Evolutionary conservation across 2,113 vertebrate genomes (phyloP).

Genomic region (Larimichthys crocea): DNA sequence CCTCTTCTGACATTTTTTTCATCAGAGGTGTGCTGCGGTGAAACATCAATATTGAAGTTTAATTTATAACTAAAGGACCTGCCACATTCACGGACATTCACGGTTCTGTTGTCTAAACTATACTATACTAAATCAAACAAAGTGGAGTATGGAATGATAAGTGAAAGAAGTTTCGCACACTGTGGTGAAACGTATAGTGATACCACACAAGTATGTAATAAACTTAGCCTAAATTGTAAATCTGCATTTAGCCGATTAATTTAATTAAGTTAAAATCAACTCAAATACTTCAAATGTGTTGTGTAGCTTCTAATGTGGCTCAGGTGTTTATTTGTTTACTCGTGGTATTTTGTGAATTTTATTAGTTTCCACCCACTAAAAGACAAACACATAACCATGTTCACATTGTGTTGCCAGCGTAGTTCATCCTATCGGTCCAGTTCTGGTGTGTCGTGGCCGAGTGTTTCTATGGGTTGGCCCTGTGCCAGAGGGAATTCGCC

Average conservation of each 20-base stretch:
- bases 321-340: not conserved
- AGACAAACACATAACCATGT: not conserved
- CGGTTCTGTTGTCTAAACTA: not conserved
- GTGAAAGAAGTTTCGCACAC: not conserved
- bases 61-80: not conserved
- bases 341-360: not conserved
- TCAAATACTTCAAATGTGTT: not conserved
- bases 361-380: not conserved
- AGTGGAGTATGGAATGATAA: not conserved
- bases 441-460: conserved; percentile 2
- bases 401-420: not conserved
- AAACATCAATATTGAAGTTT: not conserved
- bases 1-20: not conserved
- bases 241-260: not conserved
- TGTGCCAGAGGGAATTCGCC: conserved; percentile 73
- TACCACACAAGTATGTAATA: not conserved
- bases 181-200: not conserved
- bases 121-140: not conserved
- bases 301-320: not conserved
- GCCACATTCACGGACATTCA: not conserved
- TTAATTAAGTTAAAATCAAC: not conserved
- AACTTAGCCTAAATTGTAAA: not conserved
- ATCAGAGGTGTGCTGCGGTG: too few relatives aligned
- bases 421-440: conserved; percentile 13
- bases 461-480: conserved; percentile 47